Evolutionary conservation across 2,113 vertebrate genomes (phyloP).

Genomic region (Oostethus manadensis): DNA sequence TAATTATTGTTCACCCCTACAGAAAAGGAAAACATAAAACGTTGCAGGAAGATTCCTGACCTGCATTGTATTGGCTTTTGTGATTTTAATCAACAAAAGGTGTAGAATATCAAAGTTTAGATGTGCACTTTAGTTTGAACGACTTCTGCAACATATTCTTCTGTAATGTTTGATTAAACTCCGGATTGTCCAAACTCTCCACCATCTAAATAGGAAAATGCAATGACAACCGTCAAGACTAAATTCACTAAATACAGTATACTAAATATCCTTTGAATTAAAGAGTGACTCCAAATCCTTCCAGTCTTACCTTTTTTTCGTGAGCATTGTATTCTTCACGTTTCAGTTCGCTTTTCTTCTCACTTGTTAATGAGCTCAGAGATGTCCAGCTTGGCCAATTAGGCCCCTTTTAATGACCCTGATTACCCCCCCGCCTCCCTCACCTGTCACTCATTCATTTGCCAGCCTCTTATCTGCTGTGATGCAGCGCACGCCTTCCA

Average conservation of each 20-base stretch:
- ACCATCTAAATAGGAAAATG: neutral
- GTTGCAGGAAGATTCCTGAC: too few species aligned
- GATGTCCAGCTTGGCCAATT: constrained; percentile 61
- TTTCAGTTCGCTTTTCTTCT: constrained; percentile 9
- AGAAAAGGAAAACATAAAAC: too few species aligned
- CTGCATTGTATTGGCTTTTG: too few species aligned
- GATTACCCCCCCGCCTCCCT: constrained; percentile 46
- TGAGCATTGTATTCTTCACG: constrained; percentile 6
- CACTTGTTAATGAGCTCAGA: constrained; percentile 47
- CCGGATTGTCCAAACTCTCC: too few species aligned
- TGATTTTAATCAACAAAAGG: too few species aligned
- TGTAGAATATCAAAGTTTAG: too few species aligned
- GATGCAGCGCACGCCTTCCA: constrained; percentile 44
- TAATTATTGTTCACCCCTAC: too few species aligned
- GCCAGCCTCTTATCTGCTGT: constrained; percentile 36
- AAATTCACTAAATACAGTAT: neutral
- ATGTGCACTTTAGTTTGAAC: too few species aligned
- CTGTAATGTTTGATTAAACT: too few species aligned
- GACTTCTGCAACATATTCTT: too few species aligned
- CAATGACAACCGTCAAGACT: neutral
- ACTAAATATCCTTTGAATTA: neutral
- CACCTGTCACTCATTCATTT: constrained; percentile 54
- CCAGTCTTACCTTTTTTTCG: neutral
- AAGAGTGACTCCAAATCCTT: neutral
- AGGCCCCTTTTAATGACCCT: constrained; percentile 50